phyloP scores from a whole-genome alignment of 2,113 vertebrate genomes.

The Cisticola juncidis region DNA sequence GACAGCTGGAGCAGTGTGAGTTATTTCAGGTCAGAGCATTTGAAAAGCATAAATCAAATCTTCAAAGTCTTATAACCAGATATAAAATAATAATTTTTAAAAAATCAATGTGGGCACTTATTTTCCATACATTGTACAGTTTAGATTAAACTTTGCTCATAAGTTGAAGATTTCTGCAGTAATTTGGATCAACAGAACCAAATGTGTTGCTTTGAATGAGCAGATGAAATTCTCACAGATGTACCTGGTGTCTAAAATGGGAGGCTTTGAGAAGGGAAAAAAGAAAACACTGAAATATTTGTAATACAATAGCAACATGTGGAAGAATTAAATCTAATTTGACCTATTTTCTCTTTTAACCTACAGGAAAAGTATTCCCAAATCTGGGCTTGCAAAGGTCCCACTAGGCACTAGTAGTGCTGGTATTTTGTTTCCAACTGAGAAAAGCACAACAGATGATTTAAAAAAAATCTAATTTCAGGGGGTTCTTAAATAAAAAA shows the following conservation, averaged over 20 bases:
- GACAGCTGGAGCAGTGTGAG: neutral
- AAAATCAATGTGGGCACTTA: neutral
- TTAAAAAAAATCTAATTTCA: too few relatives aligned
- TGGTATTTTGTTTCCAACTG: neutral
- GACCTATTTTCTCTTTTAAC: neutral
- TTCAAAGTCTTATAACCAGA: neutral
- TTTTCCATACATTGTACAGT: neutral
- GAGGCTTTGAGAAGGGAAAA: neutral
- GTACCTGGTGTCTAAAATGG: neutral
- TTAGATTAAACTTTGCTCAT: neutral
- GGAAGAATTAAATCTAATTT: neutral
- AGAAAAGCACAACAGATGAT: neutral
- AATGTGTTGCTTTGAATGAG: neutral
- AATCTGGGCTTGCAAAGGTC: neutral
- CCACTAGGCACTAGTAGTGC: accelerated
- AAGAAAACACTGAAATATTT: neutral
- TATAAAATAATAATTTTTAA: neutral
- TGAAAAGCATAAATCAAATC: neutral
- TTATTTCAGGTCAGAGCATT: neutral
- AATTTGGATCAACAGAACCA: neutral
- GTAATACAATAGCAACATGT: neutral
- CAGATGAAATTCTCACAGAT: neutral
- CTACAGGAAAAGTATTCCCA: neutral
- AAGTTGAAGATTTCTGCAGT: neutral
- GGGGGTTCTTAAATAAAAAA: neutral